Conservation (phyloP, 1,140 invertebrate species). For the Cryptotermes secundus region DNA sequence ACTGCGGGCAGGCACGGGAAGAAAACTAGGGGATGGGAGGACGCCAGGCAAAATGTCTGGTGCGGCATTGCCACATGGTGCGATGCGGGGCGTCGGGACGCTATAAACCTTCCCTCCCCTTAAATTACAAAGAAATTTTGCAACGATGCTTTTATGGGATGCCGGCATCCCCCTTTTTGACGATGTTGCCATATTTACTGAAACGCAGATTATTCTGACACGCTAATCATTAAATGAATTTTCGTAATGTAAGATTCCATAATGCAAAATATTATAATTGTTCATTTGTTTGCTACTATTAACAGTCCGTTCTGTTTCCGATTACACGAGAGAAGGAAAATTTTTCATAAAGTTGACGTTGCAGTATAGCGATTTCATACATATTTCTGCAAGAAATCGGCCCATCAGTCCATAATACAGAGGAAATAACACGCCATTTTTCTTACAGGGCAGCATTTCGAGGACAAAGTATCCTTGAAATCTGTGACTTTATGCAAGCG, state of each 20-base stretch:
- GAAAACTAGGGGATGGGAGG: neutral
- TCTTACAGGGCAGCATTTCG: too few relatives aligned
- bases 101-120: neutral
- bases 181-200: neutral
- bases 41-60: neutral
- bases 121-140: too few relatives aligned
- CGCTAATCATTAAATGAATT: neutral
- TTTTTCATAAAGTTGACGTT: too few relatives aligned
- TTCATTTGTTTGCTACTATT: too few relatives aligned
- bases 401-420: too few relatives aligned
- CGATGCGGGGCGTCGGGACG: neutral
- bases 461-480: too few relatives aligned
- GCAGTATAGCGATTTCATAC: too few relatives aligned
- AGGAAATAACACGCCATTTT: too few relatives aligned
- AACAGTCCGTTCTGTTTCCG: too few relatives aligned
- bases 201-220: neutral
- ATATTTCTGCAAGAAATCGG: too few relatives aligned
- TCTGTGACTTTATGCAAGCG: too few relatives aligned
- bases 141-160: neutral
- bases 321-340: too few relatives aligned
- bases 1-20: neutral
- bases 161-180: neutral
- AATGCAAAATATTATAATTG: neutral
- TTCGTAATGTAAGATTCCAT: neutral
- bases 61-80: conserved; percentile 3